Base-by-base conservation (phyloP, 1,140 invertebrate genomes). In the Procambarus virginalis region DNA sequence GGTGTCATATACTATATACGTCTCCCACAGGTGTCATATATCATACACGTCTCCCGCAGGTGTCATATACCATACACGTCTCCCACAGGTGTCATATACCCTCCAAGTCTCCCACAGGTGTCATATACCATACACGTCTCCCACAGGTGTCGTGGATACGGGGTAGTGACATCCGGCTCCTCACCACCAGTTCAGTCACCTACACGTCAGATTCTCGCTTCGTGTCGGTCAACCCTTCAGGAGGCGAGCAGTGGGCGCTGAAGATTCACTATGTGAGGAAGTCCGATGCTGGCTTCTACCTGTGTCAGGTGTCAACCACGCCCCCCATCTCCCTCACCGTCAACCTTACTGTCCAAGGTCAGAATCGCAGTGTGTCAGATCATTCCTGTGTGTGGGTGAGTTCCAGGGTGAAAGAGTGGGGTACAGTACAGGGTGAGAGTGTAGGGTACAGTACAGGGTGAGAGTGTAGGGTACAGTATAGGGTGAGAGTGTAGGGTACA, bases 271-370 rank as follows among this genome's bases (percentile, higher is more conserved):
- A 92, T 76, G 92, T 91, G 0, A 91, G 92, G 45, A 85, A 91
- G 8, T 83, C 83, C 46, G 93, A 93, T 79, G 89, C 88, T 60
- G 93, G 92, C 9, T 68, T 91, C 48, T 93, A 93, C 85, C 92
- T 93, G 81, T 93, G 93, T 70, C 93, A 93, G 92, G 92, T 93
- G 12, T 93, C 91, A 70, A 91, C 93, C 17, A 91, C 93, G 45
- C 92, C 93, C 3, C 92, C 92, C 46, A 84, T 91, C 73, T 85
- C 81, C 14, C 76, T 81, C 77, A 82, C 75, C n/a, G 75, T 91
- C 60, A 81, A 89, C 46, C 91, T 91, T n/a, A 83, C 86, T 2
- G 90, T 91, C 22, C 55, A 86, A 46, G 90, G 90, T 91, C 45
- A 87, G 90, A 34, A 1, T 34, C 34, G 2, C 9, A 12, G n/a